Conservation (phyloP, 2,113 vertebrate genomes). For the human (Homo sapiens) region DNA sequence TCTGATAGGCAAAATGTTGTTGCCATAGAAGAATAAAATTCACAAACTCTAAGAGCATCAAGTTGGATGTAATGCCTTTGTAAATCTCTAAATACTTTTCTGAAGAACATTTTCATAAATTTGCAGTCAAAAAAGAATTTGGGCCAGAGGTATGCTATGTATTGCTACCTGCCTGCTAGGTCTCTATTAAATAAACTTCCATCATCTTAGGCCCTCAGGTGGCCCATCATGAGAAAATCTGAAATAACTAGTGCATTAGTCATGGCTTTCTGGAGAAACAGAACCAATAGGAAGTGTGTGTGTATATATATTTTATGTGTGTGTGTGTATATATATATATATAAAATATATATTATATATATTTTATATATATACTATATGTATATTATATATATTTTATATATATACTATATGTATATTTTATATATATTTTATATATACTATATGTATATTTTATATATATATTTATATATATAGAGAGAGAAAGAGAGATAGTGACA, state of each 20-base stretch:
- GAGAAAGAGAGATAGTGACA: no score
- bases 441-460: no score
- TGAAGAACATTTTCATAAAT: background rate
- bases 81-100: conserved; percentile 42
- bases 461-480: background rate
- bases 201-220: background rate
- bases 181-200: background rate
- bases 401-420: no score
- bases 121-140: background rate
- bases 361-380: no score
- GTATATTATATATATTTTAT: background rate
- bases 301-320: background rate
- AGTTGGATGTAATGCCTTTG: background rate
- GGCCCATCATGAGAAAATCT: background rate
- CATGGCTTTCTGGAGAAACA: background rate
- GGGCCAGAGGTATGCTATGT: background rate
- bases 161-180: background rate
- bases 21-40: conserved; percentile 29
- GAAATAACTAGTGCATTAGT: background rate
- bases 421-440: background rate
- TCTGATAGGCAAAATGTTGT: background rate
- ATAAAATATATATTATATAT: background rate
- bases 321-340: background rate
- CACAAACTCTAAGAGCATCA: background rate
- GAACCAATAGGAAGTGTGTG: background rate